phyloP scores from a whole-genome alignment of 2,113 vertebrate species.

The Pachycephala philippinensis region DNA sequence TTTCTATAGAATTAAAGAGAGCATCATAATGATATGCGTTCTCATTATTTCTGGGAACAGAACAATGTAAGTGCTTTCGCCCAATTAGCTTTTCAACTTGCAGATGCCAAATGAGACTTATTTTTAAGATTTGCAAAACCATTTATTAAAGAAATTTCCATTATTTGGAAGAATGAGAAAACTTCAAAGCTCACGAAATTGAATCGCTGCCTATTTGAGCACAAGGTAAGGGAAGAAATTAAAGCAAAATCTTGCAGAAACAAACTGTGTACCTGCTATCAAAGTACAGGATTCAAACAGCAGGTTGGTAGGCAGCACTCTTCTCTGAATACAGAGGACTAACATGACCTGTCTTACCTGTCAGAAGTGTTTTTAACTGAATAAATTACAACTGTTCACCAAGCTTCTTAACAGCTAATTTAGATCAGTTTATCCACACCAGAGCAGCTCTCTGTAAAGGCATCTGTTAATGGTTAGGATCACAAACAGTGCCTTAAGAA shows the following conservation, averaged over 20 bases:
- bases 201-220: background rate
- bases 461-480: background rate
- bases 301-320: background rate
- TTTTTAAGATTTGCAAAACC: constrained; percentile 18
- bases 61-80: constrained; percentile 21
- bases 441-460: background rate
- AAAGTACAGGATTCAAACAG: background rate
- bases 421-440: background rate
- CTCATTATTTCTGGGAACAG: constrained; percentile 23
- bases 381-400: background rate
- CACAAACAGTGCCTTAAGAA: background rate
- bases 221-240: constrained; percentile 10
- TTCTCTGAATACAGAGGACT: background rate
- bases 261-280: background rate
- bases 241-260: background rate
- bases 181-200: background rate
- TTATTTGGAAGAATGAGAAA: constrained; percentile 32
- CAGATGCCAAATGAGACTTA: constrained; percentile 30
- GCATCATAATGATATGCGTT: background rate
- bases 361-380: background rate
- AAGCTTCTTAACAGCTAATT: background rate
- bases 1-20: constrained; percentile 7
- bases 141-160: constrained; percentile 6
- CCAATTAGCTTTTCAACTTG: constrained; percentile 48
- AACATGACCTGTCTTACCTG: background rate